These are phyloP conservation scores for Sapajus apella DNA, from an alignment of 2,113 vertebrate species.

Conservation along the genomic window DNA sequence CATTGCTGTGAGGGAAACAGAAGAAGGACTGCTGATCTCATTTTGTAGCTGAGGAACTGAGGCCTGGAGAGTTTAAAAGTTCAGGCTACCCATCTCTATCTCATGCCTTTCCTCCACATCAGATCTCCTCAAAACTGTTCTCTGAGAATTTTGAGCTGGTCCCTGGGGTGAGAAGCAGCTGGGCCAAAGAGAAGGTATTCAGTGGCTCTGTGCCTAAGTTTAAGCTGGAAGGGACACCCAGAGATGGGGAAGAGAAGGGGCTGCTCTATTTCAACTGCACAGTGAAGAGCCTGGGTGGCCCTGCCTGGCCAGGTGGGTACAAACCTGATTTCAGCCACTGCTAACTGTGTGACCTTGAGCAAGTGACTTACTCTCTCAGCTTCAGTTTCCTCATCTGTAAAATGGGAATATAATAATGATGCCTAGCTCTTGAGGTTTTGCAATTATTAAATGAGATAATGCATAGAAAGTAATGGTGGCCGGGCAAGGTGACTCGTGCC, in stretches of 20 bases:
- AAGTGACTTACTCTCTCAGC: not conserved
- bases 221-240: not conserved
- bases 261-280: fast-evolving
- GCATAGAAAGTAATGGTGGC: not conserved
- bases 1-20: not conserved
- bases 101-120: not conserved
- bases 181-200: not conserved
- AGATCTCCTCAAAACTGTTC: not conserved
- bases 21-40: not conserved
- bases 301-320: not conserved
- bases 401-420: not conserved
- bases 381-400: not conserved
- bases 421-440: not conserved
- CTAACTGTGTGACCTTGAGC: not conserved
- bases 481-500: too few species aligned
- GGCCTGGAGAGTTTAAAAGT: not conserved
- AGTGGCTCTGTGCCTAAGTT: not conserved
- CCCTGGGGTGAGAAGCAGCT: not conserved
- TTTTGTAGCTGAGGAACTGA: not conserved
- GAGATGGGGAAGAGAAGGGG: too few species aligned
- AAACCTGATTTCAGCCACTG: not conserved
- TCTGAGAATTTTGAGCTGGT: not conserved
- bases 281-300: not conserved
- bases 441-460: not conserved
- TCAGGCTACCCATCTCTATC: not conserved